These are phyloP conservation scores for Iselma pallidipennis DNA, from an alignment of 2,888 invertebrate genomes.

Conservation along the genomic window DNA sequence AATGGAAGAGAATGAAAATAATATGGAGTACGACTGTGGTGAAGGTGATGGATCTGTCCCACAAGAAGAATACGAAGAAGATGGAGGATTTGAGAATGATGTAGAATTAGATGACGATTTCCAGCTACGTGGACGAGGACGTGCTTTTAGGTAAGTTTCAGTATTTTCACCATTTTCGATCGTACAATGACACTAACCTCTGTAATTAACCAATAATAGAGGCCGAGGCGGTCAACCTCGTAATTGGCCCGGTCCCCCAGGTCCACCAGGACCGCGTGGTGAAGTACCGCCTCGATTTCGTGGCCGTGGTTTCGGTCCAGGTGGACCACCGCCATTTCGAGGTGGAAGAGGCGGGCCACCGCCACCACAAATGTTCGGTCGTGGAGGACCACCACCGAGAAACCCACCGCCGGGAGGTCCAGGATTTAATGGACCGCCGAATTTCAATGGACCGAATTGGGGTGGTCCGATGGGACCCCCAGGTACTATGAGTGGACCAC, in stretches of 20 bases:
- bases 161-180: conserved; percentile 6
- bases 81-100: conserved; percentile 51
- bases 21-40: conserved; percentile 25
- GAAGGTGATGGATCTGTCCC: conserved; percentile 27
- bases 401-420: conserved; percentile 56
- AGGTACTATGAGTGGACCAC: conserved; percentile 49
- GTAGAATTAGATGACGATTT: conserved; percentile 58
- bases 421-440: conserved; percentile 61
- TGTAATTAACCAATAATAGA: conserved; percentile 32
- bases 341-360: conserved; percentile 59
- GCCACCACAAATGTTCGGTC: conserved; percentile 57
- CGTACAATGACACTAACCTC: conserved; percentile 9
- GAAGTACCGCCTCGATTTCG: conserved; percentile 68
- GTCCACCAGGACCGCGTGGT: conserved; percentile 56
- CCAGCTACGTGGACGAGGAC: conserved; percentile 53
- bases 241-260: conserved; percentile 47
- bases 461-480: conserved; percentile 65
- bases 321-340: conserved; percentile 54
- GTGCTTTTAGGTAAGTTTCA: conserved; percentile 57
- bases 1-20: conserved; percentile 21
- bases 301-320: conserved; percentile 68
- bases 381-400: conserved; percentile 54
- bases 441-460: conserved; percentile 66
- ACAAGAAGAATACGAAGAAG: conserved; percentile 48
- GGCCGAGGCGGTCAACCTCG: conserved; percentile 49